Conservation (phyloP, 2,888 invertebrate genomes). For the Troglohyphantes excavatus region DNA sequence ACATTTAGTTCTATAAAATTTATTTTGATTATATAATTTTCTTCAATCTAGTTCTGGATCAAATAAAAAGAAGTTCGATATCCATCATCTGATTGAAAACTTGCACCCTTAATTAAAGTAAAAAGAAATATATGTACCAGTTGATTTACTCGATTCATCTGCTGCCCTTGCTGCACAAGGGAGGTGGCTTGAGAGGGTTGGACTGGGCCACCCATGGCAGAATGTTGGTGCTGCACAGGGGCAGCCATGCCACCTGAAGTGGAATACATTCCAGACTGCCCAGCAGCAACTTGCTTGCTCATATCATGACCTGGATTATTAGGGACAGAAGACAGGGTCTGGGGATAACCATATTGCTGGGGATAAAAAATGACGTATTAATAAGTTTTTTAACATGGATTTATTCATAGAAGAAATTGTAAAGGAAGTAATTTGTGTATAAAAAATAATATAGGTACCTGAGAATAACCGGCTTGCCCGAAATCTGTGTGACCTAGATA, state of each 20-base stretch:
- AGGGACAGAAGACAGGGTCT: conserved; percentile 17
- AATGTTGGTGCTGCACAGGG: conserved; percentile 64
- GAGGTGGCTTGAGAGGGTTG: conserved; percentile 29
- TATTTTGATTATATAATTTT: background rate
- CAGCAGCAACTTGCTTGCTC: conserved; percentile 59
- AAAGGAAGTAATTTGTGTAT: too few species aligned
- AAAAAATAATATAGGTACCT: background rate
- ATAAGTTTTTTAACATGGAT: background rate
- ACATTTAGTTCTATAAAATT: background rate
- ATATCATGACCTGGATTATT: conserved; percentile 67
- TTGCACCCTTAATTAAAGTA: too few species aligned
- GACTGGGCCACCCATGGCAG: conserved; percentile 52
- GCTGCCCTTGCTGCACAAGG: conserved; percentile 35
- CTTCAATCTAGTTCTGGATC: too few species aligned
- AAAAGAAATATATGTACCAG: too few species aligned
- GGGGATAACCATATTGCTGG: conserved; percentile 56
- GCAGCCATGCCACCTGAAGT: conserved; percentile 55
- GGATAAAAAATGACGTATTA: too few species aligned
- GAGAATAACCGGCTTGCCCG: conserved; percentile 38
- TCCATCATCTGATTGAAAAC: too few species aligned
- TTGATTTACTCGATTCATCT: conserved; percentile 7
- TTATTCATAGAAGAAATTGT: background rate
- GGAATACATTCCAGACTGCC: conserved; percentile 60
- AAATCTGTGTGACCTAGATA: conserved; percentile 44
- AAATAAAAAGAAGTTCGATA: too few species aligned